Evolutionary conservation across 2,113 vertebrate species (phyloP), one percentile per base, ranked within the genome.

Genomic region (Myrmecobius fasciatus): DNA sequence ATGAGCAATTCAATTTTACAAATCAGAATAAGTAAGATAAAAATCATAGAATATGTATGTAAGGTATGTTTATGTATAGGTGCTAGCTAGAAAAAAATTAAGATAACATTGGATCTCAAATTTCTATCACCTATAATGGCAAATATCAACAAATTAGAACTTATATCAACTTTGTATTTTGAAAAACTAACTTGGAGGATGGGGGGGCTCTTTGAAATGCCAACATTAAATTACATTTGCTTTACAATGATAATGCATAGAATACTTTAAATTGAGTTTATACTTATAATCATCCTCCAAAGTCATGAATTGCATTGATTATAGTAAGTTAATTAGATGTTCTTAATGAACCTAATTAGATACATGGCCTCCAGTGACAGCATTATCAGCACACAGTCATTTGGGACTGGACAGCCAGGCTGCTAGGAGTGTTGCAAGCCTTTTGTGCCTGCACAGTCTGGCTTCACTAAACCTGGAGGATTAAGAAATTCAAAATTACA

Each of bases 261-360:
- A 91, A 22, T 54, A 93, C 94, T 93, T 47, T 90, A 95, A 93
- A 89, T 96, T 92, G 93, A 46, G 49, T 90, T 93, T 54, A 91
- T 26, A 89, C 49, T 88, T 90, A 53, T 90, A 89, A 96, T 96
- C 88, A 93, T 51, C 54, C 67, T 94, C 53, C 54, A 95, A 93
- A 94, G 12, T 96, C 92, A 91, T 83, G 92, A 89, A 25, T 90
- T 96, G 95, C 94, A 93, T 95, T 24, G 28, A 90, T 95, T 93
- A 92, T 89, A 17, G 31, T 46, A 47, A 89, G 88, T n/a, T 97
- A 97, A 98, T 98, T 97, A 97, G 96, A 95, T 93, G 92, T 96
- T 92, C 94, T 96, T 93, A 88, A 93, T 92, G 49, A 28, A 51
- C 47, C 88, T 97, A 97, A 97, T 97, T 97, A 97, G 93, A 75